Evolutionary conservation across 2,797 vertebrate genomes (phyloP).

Genomic region (Lagodon rhomboides): DNA sequence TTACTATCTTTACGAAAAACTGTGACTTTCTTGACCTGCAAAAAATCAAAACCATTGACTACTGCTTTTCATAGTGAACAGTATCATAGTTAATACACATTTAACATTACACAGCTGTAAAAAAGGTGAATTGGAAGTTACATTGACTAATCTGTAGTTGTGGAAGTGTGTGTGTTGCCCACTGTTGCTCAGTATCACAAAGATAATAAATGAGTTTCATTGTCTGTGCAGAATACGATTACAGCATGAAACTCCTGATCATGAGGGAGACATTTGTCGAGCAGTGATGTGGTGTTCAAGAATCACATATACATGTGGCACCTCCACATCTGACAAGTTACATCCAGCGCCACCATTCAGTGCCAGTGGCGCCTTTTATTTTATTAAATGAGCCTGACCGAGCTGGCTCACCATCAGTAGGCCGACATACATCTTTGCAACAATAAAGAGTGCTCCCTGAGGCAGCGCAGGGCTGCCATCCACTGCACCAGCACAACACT

Average conservation of each 20-base stretch:
- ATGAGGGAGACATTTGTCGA: neutral
- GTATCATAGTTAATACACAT: no score
- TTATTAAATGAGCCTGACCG: conserved; percentile 22
- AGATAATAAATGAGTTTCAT: no score
- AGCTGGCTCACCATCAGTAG: conserved; percentile 37
- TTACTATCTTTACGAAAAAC: no score
- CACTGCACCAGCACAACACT: conserved; percentile 22
- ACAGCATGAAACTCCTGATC: neutral
- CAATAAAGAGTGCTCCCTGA: conserved; percentile 18
- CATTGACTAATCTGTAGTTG: no score
- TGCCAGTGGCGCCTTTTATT: conserved; percentile 1
- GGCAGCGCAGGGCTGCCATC: conserved; percentile 22
- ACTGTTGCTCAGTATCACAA: no score
- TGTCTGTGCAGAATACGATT: neutral
- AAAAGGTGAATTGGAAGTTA: no score
- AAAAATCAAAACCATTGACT: no score
- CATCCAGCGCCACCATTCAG: neutral
- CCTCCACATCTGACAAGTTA: neutral
- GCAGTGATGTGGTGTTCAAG: neutral
- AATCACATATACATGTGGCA: neutral
- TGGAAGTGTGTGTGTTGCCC: no score
- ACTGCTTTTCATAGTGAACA: neutral
- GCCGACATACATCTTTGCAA: conserved; percentile 7
- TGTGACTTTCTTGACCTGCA: no score
- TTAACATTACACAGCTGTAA: no score